These are phyloP conservation scores for Loris lydekkerianus DNA, from an alignment of 2,797 vertebrate genomes.

Conservation along the genomic window DNA sequence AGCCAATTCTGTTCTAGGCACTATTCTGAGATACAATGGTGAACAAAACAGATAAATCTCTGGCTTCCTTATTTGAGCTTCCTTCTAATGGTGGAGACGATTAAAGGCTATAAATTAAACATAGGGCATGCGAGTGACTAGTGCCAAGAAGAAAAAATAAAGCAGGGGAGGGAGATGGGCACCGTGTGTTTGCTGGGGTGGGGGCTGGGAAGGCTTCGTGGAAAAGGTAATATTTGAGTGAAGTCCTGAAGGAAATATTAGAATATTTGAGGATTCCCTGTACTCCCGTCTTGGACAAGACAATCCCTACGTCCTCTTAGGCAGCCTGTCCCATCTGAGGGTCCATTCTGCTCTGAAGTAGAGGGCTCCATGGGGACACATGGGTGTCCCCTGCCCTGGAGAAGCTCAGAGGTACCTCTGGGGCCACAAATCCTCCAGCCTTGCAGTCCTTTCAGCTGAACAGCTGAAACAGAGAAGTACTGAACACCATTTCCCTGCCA, in stretches of 20 bases:
- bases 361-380: not conserved
- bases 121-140: rapidly evolving
- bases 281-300: not conserved
- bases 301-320: not conserved
- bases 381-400: not conserved
- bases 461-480: not conserved
- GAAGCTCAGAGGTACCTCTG: not conserved
- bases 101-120: not conserved
- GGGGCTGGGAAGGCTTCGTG: not conserved
- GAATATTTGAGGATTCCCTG: not conserved
- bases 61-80: not conserved
- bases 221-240: not conserved
- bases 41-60: not conserved
- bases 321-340: not conserved
- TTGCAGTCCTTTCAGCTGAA: not conserved
- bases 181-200: too few species aligned
- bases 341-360: not conserved
- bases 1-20: not conserved
- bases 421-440: not conserved
- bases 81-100: not conserved
- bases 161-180: not conserved
- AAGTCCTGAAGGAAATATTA: not conserved
- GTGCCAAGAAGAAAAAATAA: not conserved
- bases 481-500: not conserved
- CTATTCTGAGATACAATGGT: not conserved